phyloP scores from a whole-genome alignment of 2,797 vertebrate genomes.

The Acanthopagrus latus region DNA sequence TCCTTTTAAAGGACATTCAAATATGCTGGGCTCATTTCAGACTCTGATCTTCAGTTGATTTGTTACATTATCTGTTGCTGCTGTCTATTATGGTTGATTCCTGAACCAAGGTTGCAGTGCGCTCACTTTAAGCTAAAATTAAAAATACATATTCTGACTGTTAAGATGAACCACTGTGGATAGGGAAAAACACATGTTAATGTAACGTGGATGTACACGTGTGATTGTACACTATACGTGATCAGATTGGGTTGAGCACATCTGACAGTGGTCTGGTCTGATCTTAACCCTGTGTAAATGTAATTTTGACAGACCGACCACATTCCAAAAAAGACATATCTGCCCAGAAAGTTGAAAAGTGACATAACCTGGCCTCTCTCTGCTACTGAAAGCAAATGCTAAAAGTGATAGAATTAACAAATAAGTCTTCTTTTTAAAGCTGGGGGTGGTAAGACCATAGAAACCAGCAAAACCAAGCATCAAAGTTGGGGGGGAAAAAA shows the following conservation, averaged over 20 bases:
- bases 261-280: not conserved
- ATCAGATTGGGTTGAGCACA: not conserved
- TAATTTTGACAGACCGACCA: too few relatives aligned
- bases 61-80: not conserved
- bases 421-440: not conserved
- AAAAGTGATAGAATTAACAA: not conserved
- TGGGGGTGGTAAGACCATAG: too few relatives aligned
- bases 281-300: too few relatives aligned
- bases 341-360: not conserved
- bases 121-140: not conserved
- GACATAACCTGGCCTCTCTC: not conserved
- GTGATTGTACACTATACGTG: too few relatives aligned
- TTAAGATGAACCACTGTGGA: not conserved
- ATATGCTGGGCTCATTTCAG: not conserved
- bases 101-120: not conserved
- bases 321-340: not conserved
- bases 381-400: not conserved
- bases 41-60: not conserved
- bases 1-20: not conserved
- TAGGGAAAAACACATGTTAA: too few relatives aligned
- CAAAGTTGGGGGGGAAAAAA: too few relatives aligned
- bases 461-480: too few relatives aligned
- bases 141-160: not conserved
- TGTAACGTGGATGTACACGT: too few relatives aligned
- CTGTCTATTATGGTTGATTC: constrained; percentile 2